Conservation (phyloP, 2,888 invertebrate species). For the Herminia tarsipennalis region DNA sequence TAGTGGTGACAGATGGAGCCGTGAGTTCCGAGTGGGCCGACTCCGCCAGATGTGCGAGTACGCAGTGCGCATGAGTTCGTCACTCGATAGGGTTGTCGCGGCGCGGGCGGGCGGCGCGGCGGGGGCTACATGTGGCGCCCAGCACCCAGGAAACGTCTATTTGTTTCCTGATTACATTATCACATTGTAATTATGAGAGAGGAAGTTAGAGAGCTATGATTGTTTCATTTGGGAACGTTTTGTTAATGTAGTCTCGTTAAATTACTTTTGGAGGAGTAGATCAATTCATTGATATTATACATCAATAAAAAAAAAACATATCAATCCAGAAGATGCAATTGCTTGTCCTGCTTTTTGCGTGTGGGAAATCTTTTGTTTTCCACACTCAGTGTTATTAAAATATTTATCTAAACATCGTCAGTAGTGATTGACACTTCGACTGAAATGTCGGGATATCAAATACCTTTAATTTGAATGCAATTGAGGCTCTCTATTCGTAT, state of each 20-base stretch:
- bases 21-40: slow-evolving; percentile 66
- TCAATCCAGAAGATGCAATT: too few species aligned
- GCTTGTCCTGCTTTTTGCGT: too few species aligned
- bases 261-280: too few species aligned
- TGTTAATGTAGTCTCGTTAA: slow-evolving; percentile 7
- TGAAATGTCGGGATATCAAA: too few species aligned
- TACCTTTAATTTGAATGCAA: too few species aligned
- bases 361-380: too few species aligned
- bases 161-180: slow-evolving; percentile 62
- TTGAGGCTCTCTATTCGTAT: too few species aligned
- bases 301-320: too few species aligned
- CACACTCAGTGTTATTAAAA: too few species aligned
- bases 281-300: too few species aligned
- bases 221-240: slow-evolving; percentile 7
- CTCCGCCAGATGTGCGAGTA: slow-evolving; percentile 70
- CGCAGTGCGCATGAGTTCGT: slow-evolving; percentile 39
- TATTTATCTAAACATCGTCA: too few species aligned
- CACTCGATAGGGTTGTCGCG: slow-evolving; percentile 43
- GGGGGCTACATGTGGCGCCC: slow-evolving; percentile 53
- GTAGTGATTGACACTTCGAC: too few species aligned
- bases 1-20: slow-evolving; percentile 56
- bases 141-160: slow-evolving; percentile 62
- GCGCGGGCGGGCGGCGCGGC: slow-evolving; percentile 31
- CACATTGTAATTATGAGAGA: slow-evolving; percentile 44
- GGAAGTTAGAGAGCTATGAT: slow-evolving; percentile 26